Evolutionary conservation across 2,113 vertebrate species (phyloP), one percentile per base, ranked within the genome.

Genomic region (Grus americana): DNA sequence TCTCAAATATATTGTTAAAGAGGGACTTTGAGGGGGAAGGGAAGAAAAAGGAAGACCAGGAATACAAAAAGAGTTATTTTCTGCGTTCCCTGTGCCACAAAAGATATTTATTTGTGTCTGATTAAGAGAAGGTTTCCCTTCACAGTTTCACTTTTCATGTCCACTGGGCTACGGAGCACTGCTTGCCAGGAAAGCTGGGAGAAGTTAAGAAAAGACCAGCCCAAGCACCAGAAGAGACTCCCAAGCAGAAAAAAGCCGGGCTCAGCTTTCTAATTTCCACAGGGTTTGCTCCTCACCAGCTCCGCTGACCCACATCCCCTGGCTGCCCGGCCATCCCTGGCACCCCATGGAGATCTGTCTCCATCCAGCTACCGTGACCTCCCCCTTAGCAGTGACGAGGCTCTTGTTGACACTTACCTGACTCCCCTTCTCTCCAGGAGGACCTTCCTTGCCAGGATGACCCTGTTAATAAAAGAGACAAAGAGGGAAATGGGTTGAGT

Each of bases 381-480:
- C 49, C 72, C 59, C 40, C 66, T 8, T 5, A 12, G n/a, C 6
- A 22, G 24, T 4, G 30, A 71, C 2, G 8, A 79, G 15, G 44
- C 1, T 5, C 30, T 46, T 36, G 4, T 4, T 16, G 68, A 54
- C 38, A 95, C 97, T 16, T 46, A 99, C 99, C 99, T 99, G 89
- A 71, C 98, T 98, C 46, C 99, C 99, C 97, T 99, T 99, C 94
- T 99, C 99, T 93, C 99, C 99, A 12, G 97, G 55, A 62, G 99
- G 99, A 40, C 99, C 99, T 95, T 99, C 99, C 97, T 99, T 99
- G 96, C 99, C 99, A 55, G 99, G 99, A 94, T 99, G 99, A 93
- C 99, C 99, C 99, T 99, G 89, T 91, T 34, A 92, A 95, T 49
- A 88, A 92, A 96, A 96, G 50, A 70, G 30, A 88, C 29, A 55